phyloP scores from a whole-genome alignment of 2,113 vertebrate species.

The Ictidomys tridecemlineatus region DNA sequence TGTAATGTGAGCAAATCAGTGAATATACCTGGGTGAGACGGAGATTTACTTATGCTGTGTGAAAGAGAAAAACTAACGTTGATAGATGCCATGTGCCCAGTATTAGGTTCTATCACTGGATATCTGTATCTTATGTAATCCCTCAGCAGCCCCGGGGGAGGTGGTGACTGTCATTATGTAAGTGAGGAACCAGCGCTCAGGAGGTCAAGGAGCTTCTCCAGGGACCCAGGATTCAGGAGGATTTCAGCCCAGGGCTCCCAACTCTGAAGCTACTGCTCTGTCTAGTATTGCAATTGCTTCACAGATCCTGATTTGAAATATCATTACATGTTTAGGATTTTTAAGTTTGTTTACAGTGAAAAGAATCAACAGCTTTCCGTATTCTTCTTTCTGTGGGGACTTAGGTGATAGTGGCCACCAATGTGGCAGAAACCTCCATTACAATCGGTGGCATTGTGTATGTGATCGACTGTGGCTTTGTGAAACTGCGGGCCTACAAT shows the following conservation, averaged over 20 bases:
- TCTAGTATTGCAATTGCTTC: background rate
- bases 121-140: background rate
- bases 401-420: constrained; percentile 98
- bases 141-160: background rate
- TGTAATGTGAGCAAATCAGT: background rate
- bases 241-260: background rate
- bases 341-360: constrained; percentile 40
- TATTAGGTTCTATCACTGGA: background rate
- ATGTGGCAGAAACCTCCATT: constrained; percentile 98
- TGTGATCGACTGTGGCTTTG: constrained; percentile 98
- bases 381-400: background rate
- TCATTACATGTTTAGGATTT: background rate
- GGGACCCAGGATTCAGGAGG: background rate
- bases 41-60: background rate
- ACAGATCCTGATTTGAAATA: background rate
- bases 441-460: constrained; percentile 95
- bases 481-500: constrained; percentile 98
- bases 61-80: constrained; percentile 2
- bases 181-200: background rate
- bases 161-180: background rate
- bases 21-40: background rate
- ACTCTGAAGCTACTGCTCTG: background rate
- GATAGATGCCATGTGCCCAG: background rate
- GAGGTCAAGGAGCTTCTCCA: background rate
- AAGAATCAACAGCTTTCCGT: background rate